Conservation (phyloP, 2,113 vertebrate genomes). For the Erinaceus europaeus region DNA sequence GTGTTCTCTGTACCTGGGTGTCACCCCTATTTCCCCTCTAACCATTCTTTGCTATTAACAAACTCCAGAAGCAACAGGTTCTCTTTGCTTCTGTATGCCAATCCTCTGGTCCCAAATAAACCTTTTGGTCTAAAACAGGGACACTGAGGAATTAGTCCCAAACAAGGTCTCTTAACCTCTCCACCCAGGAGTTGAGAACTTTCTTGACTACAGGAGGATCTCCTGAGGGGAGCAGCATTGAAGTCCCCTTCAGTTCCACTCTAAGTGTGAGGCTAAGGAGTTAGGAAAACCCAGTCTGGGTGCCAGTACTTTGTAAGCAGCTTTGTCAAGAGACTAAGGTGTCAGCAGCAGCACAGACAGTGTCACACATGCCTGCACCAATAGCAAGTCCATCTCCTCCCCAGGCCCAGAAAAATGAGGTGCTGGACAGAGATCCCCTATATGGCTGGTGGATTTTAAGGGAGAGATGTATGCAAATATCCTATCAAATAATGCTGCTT, state of each 20-base stretch:
- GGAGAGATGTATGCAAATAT: neutral
- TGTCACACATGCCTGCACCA: constrained; percentile 41
- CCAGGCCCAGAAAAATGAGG: constrained; percentile 11
- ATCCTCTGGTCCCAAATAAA: neutral
- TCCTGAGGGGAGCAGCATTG: neutral
- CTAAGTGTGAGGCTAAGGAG: neutral
- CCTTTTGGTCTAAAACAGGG: neutral
- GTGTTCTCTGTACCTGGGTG: neutral
- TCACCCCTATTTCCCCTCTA: neutral
- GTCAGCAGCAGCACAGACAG: neutral
- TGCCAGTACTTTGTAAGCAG: neutral
- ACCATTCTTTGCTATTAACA: neutral
- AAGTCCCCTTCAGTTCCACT: neutral
- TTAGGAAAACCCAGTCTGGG: neutral
- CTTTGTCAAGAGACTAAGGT: constrained; percentile 42
- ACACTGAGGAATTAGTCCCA: neutral
- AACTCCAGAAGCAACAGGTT: constrained; percentile 74
- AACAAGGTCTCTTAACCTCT: neutral
- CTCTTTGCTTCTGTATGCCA: constrained; percentile 11
- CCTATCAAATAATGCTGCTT: constrained; percentile 28
- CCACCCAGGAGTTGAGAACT: constrained; percentile 32
- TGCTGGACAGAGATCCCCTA: constrained; percentile 25
- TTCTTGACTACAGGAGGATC: constrained; percentile 7
- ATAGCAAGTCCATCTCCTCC: neutral
- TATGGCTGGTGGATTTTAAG: neutral